phyloP scores from a whole-genome alignment of 2,113 vertebrate species.

The Prionailurus viverrinus region DNA sequence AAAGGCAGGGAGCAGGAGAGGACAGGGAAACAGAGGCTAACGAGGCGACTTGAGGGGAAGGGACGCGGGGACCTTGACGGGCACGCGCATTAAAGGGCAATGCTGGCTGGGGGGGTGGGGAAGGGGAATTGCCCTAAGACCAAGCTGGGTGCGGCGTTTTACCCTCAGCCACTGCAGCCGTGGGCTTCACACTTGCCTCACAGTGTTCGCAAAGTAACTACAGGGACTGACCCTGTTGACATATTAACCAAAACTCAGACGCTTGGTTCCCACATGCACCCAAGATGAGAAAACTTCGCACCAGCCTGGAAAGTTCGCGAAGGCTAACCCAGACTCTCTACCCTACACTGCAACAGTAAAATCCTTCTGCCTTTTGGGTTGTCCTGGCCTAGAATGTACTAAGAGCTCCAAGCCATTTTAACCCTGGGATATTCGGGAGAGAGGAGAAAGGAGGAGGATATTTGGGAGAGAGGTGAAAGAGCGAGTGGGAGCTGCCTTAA shows the following conservation, averaged over 20 bases:
- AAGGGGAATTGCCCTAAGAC: neutral
- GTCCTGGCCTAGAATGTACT: neutral
- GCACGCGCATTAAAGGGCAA: constrained; percentile 72
- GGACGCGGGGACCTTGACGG: constrained; percentile 65
- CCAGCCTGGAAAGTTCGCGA: constrained; percentile 24
- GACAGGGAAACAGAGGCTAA: constrained; percentile 9
- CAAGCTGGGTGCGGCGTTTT: accelerated
- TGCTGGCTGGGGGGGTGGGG: neutral
- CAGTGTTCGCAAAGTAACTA: neutral
- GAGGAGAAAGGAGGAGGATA: too few relatives aligned
- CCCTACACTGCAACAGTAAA: neutral
- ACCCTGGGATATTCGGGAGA: neutral
- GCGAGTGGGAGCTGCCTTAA: neutral
- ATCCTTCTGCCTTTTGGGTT: neutral
- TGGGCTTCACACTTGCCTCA: neutral
- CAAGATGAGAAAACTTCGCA: neutral
- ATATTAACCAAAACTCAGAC: neutral
- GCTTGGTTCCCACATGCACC: constrained; percentile 11
- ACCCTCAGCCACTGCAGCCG: neutral
- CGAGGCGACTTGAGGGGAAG: neutral
- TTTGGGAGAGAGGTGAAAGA: too few relatives aligned
- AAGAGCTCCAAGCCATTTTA: too few relatives aligned
- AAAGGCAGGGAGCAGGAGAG: neutral
- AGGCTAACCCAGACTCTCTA: neutral
- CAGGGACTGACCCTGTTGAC: neutral